Percentiles rank a stretch among this genome's conserved stretches.
These are phyloP conservation scores for Herpetotheres cachinnans DNA, from an alignment of 2,113 vertebrate species.

Conservation along the genomic window DNA sequence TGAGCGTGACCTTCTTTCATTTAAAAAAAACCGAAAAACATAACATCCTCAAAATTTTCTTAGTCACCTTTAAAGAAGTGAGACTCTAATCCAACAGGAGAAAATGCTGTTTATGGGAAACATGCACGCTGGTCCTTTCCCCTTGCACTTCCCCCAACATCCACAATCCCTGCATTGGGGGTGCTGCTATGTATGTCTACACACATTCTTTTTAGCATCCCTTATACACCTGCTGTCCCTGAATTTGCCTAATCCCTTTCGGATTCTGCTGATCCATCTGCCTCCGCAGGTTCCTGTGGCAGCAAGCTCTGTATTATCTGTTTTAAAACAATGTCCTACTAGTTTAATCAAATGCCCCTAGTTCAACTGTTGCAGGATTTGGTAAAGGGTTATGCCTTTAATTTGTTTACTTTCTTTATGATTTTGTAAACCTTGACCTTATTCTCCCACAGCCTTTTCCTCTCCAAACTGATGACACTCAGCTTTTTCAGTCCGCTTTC, in stretches of 20 bases:
- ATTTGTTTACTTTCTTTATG: neutral
- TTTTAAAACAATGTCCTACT: neutral
- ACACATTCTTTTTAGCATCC: neutral
- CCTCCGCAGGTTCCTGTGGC: neutral
- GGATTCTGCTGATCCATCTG: neutral
- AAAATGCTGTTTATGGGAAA: neutral
- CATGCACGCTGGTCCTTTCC: neutral
- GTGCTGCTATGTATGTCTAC: neutral
- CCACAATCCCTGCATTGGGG: neutral
- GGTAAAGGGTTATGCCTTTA: neutral
- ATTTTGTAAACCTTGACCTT: neutral
- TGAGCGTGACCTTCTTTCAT: neutral
- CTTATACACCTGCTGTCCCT: neutral
- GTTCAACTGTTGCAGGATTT: neutral
- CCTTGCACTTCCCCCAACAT: neutral
- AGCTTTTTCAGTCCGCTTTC: neutral
- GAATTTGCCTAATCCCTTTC: neutral
- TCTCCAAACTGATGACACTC: neutral
- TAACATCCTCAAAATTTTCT: neutral
- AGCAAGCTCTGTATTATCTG: neutral
- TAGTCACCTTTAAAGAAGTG: neutral
- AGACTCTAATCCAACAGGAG: rapidly evolving
- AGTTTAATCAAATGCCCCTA: neutral
- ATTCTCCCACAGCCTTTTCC: neutral
- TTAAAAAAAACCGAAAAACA: neutral